Base-by-base conservation (phyloP, 2,888 invertebrate genomes). In the Erebia ligea region DNA sequence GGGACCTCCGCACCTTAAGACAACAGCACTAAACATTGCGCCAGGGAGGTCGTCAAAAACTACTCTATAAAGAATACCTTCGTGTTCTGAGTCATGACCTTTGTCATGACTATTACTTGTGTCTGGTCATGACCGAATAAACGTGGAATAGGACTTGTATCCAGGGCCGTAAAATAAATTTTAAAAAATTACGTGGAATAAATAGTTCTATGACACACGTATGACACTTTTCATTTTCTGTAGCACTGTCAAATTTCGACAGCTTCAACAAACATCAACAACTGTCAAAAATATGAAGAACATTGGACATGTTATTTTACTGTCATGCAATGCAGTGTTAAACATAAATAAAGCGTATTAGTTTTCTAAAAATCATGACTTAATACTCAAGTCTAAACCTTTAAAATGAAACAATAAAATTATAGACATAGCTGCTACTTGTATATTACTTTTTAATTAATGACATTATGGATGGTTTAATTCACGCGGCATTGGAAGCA, bases 381-480 rank as follows among this genome's bases (percentile, higher is more conserved):
- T 92, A 92, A 92, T 92, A 90, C 86, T 87, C 84, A 86, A 86
- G 85, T 86, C 84, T 88, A 88, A 88, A 84, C 81, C 81, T 80
- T 81, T 88, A 91, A 86, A 89, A 92, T 91, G 90, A 89, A 88
- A 86, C 87, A 91, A 86, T 86, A 86, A 77, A 86, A 83, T 82
- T 82, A 81, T 85, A 84, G 88, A 87, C 84, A 84, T 83, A 86
- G 85, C 86, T 88, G 85, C 85, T 84, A 86, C 83, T 86, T 84
- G 87, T 82, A 87, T 86, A 91, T 86, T 89, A 86, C 86, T 88
- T 89, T 89, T 85, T 88, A 88, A 86, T 88, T 89, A 90, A 91
- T 92, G 89, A 91, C 92, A 93, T 87, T 92, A 93, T 93, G 92
- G 93, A 93, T 93, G 92, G 92, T 91, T 92, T 93, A 92, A 92